phyloP scores from a whole-genome alignment of 2,888 invertebrate genomes.

The Orthosia incerta region DNA sequence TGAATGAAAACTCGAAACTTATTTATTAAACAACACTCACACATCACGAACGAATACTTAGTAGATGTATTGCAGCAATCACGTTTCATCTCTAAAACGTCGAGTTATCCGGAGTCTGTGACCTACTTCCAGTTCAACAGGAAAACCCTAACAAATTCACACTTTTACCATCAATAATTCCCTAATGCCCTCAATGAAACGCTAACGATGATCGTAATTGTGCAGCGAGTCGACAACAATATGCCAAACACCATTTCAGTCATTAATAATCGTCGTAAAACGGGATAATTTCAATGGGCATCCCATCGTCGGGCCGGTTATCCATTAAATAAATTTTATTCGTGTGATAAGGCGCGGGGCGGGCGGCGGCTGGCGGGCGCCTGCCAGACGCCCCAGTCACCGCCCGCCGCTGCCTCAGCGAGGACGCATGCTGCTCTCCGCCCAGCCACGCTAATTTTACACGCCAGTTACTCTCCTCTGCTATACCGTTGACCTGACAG shows the following conservation, averaged over 20 bases:
- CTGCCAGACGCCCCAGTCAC: constrained; percentile 86
- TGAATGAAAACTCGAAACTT: background rate
- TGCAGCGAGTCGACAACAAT: constrained; percentile 69
- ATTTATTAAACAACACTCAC: constrained; percentile 9
- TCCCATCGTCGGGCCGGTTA: constrained; percentile 84
- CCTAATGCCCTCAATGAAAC: constrained; percentile 25
- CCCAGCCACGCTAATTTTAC: constrained; percentile 83
- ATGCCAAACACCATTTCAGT: constrained; percentile 76
- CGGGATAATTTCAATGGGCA: constrained; percentile 84
- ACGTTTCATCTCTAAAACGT: constrained; percentile 23
- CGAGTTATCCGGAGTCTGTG: constrained; percentile 21
- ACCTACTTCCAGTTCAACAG: constrained; percentile 57
- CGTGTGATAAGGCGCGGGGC: constrained; percentile 88
- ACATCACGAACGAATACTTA: constrained; percentile 15
- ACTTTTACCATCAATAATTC: constrained; percentile 50
- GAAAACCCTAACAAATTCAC: constrained; percentile 38
- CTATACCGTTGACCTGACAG: constrained; percentile 83
- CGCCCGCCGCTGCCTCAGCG: constrained; percentile 80
- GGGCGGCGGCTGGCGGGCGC: constrained; percentile 86
- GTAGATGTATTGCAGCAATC: constrained; percentile 4
- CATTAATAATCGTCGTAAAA: constrained; percentile 83
- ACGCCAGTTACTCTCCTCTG: constrained; percentile 81
- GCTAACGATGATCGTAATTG: constrained; percentile 67
- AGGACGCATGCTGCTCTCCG: constrained; percentile 77
- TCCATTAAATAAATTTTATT: constrained; percentile 90